Conservation (phyloP, 2,888 invertebrate species). For the Drosophila niveifrons region DNA sequence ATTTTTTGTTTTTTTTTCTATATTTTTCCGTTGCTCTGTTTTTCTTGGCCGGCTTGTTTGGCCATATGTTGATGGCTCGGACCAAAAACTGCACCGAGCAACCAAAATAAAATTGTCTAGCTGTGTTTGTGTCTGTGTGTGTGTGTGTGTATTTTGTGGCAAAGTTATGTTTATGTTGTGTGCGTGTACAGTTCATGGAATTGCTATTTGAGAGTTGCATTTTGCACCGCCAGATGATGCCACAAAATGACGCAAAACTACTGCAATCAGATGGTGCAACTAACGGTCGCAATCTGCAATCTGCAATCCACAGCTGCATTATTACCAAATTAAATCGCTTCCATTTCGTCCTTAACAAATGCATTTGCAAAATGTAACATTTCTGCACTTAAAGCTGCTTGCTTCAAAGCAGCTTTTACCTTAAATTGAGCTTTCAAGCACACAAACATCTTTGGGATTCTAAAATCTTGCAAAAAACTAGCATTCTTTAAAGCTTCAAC, state of each 20-base stretch:
- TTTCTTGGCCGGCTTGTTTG: constrained; percentile 56
- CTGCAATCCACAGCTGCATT: constrained; percentile 25
- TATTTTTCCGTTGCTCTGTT: constrained; percentile 17
- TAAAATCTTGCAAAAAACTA: too few relatives aligned
- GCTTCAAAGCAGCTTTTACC: too few relatives aligned
- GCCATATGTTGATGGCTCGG: constrained; percentile 51
- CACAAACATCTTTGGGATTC: too few relatives aligned
- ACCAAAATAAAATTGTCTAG: constrained; percentile 42
- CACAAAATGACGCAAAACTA: constrained; percentile 25
- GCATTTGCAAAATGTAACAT: too few relatives aligned
- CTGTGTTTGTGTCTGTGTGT: constrained; percentile 17
- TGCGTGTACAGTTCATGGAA: constrained; percentile 71
- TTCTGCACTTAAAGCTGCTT: too few relatives aligned
- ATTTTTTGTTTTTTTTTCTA: constrained; percentile 1
- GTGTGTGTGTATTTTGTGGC: constrained; percentile 35
- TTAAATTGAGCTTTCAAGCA: too few relatives aligned
- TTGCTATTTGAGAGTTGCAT: constrained; percentile 64
- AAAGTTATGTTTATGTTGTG: constrained; percentile 60
- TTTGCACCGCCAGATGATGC: constrained; percentile 55
- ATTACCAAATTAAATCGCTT: constrained; percentile 18
- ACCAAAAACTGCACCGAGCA: constrained; percentile 45
- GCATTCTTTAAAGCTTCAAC: too few relatives aligned
- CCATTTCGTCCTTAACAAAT: constrained; percentile 5
- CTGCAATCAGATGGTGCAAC: constrained; percentile 18
- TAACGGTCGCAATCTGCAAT: constrained; percentile 22